Conservation (phyloP, 2,113 vertebrate species). For the Neomonachus schauinslandi region DNA sequence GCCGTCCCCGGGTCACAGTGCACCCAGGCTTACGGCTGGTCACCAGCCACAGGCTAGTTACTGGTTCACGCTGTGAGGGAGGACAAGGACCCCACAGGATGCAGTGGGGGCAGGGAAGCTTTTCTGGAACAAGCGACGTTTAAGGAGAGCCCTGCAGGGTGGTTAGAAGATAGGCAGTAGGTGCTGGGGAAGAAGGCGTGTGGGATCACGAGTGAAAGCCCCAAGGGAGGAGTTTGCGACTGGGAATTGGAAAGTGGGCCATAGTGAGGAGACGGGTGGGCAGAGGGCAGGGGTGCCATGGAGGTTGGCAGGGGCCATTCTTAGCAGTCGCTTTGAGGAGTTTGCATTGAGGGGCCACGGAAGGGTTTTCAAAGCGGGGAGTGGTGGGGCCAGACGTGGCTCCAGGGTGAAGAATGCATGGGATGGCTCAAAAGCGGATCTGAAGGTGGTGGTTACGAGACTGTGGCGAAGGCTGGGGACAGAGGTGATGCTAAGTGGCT, state of each 20-base stretch:
- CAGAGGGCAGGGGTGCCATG: background rate
- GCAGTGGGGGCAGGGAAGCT: background rate
- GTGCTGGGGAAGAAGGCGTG: background rate
- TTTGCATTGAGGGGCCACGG: background rate
- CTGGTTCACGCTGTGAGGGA: background rate
- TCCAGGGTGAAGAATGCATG: too few species aligned
- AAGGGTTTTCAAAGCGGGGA: background rate
- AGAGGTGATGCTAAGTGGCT: background rate
- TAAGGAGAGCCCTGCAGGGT: background rate
- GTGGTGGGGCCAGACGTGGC: background rate
- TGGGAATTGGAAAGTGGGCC: background rate
- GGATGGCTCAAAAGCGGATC: background rate
- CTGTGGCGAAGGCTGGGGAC: rapidly evolving
- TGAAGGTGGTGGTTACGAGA: background rate
- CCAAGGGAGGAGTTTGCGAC: background rate
- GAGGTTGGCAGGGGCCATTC: too few species aligned
- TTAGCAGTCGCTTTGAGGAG: background rate
- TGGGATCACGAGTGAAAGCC: background rate
- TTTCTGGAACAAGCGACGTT: background rate
- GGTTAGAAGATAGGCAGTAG: background rate
- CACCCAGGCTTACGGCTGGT: background rate
- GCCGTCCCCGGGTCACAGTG: background rate
- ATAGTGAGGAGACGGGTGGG: background rate
- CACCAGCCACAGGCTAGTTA: background rate
- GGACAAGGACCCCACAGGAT: background rate